Evolutionary conservation across 2,113 vertebrate genomes (phyloP), one percentile per base, ranked within the genome.

Genomic region (Sebastes fasciatus): DNA sequence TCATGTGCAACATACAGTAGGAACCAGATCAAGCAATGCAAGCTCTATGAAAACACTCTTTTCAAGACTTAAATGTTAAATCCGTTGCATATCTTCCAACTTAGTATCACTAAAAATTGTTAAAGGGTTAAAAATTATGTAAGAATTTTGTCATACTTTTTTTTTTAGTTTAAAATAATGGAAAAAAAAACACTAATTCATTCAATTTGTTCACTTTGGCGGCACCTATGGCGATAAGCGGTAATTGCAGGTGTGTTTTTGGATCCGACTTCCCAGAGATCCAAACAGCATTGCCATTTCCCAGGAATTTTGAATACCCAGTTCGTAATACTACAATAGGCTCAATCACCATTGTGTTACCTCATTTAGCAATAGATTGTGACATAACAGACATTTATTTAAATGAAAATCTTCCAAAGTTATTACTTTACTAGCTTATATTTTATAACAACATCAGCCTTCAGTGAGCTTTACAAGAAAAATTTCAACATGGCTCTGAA

Each of bases 401-500:
- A 21, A 55, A 21, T 55, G 54, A 21, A 21, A 21, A 10, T 57
- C 19, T 57, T 57, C 3, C 8, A 57, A 19, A 57, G 26, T 21
- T 21, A 57, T 21, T 57, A 21, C n/a, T 57, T 21, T 57, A 57
- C 9, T 21, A 57, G 21, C 54, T 57, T 3, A 57, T 21, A 21
- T 21, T 57, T 2, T 21, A 57, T 8, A 26, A 26, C 26, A 55
- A 55, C n/a, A 57, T 21, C 19, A 57, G 54, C 54, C n/a, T 57
- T 21, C 54, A 57, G n/a, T 57, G n/a, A 57, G 54, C n/a, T 57
- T 55, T 55, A 55, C 19, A 19, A 26, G 26, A 51, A 51, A 5
- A 45, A 65, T 65, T 14, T 45, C 49, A 57, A 13, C 11, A 57
- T 77, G 75, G 43, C 21, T 40, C 4, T 58, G 12, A 77, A 67